phyloP scores from a whole-genome alignment of 2,113 vertebrate genomes.

The Alethe diademata region DNA sequence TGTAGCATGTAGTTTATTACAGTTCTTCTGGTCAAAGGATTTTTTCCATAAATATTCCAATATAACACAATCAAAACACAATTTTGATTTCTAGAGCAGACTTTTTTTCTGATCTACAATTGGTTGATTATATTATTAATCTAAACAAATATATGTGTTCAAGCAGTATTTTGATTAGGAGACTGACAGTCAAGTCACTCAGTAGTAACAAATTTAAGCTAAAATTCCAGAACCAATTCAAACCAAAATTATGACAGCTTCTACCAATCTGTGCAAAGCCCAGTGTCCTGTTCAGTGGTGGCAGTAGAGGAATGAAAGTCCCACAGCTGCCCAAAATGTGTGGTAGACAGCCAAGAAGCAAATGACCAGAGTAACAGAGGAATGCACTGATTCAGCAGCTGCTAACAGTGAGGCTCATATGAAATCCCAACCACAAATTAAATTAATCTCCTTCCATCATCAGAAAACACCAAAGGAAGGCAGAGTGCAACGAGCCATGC shows the following conservation, averaged over 20 bases:
- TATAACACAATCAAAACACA: constrained; percentile 18
- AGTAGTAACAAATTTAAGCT: background rate
- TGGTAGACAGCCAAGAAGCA: background rate
- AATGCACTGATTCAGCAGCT: constrained; percentile 51
- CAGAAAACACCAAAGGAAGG: constrained; percentile 59
- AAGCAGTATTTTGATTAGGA: background rate
- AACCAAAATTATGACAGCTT: background rate
- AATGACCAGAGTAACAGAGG: background rate
- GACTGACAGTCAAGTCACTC: background rate
- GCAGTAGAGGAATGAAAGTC: background rate
- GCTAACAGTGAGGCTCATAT: constrained; percentile 6
- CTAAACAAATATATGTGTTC: background rate
- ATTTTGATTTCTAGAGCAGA: background rate
- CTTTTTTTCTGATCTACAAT: background rate
- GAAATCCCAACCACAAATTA: constrained; percentile 59
- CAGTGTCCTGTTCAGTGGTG: background rate
- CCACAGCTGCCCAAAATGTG: constrained; percentile 11
- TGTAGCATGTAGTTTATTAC: constrained; percentile 12
- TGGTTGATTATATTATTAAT: constrained; percentile 1
- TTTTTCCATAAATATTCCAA: constrained; percentile 38
- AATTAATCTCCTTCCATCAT: constrained; percentile 51
- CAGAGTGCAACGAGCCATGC: constrained; percentile 40
- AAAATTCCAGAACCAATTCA: background rate
- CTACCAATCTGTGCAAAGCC: background rate
- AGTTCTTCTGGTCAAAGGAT: constrained; percentile 8